Evolutionary conservation across 2,113 vertebrate genomes (phyloP), one percentile per base, ranked within the genome.

Genomic region (Antennarius striatus): DNA sequence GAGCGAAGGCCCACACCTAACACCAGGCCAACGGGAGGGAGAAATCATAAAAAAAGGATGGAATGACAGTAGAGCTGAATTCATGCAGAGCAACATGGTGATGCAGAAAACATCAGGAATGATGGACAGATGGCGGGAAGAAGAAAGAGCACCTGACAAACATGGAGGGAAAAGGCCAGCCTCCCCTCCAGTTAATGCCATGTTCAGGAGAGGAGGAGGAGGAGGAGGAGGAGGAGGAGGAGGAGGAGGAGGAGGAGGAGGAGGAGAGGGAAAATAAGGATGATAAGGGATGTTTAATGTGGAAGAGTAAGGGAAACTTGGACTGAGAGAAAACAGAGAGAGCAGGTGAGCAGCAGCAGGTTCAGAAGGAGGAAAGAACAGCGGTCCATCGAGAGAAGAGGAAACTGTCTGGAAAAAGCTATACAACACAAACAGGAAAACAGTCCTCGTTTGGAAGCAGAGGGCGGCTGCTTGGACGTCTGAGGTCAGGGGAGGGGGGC

Each of bases 161-260:
- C 81, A 28, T 88, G 85, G 86, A 90, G 91, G 22, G 84, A 90
- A 89, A 91, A 91, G 91, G 80, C 90, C 91, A 86, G 91, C 91
- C 87, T 80, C 88, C 83, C 88, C 88, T 83, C 87, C 68, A 86
- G 81, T 73, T 85, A 83, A 87, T 83, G 86, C 63, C 87, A 78
- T 52, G 81, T 83, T 76, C 47, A 73, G 80, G 79, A 83, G 75
- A 82, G 84, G 78, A 77, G 76, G 68, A 75, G 75, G 69, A 55
- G 65, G 53, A 29, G 70, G 28, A 45, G 32, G 5, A 52, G 58
- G 32, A 63, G 43, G 32, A 47, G 39, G 78, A 77, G 76, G 68
- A 75, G 75, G 69, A 55, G 65, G 75, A 82, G 84, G 78, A 77
- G 76, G 68, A 75, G 75, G 69, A 55, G 65, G 53, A 47, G 30